Conservation (phyloP, 2,888 invertebrate species). For the Agrochola macilenta region DNA sequence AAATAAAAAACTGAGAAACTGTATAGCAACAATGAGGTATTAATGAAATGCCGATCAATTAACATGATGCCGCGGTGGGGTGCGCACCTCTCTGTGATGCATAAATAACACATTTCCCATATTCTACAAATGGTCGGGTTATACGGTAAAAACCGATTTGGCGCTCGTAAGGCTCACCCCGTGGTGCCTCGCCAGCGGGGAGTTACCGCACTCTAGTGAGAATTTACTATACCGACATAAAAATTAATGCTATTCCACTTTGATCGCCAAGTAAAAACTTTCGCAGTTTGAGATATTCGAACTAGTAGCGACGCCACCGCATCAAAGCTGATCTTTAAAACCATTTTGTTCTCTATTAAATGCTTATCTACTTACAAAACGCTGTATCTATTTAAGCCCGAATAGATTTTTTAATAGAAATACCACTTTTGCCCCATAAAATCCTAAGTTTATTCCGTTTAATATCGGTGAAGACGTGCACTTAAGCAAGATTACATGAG, state of each 20-base stretch:
- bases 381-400: constrained; percentile 46
- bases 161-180: constrained; percentile 76
- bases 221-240: constrained; percentile 71
- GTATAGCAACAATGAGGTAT: constrained; percentile 79
- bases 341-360: constrained; percentile 52
- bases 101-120: constrained; percentile 85
- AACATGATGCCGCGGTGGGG: constrained; percentile 82
- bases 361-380: constrained; percentile 49
- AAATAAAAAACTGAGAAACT: constrained; percentile 73
- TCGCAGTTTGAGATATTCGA: constrained; percentile 57
- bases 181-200: constrained; percentile 82
- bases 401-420: constrained; percentile 71
- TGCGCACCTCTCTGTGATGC: constrained; percentile 80
- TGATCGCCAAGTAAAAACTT: constrained; percentile 59
- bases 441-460: constrained; percentile 75
- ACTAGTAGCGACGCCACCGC: constrained; percentile 33
- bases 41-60: constrained; percentile 86
- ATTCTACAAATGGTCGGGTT: constrained; percentile 80
- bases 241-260: constrained; percentile 68
- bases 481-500: constrained; percentile 76
- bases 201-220: constrained; percentile 70
- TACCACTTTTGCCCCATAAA: constrained; percentile 76
- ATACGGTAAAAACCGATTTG: constrained; percentile 83
- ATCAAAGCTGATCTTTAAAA: constrained; percentile 16
- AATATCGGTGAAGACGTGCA: constrained; percentile 74